These are phyloP conservation scores for Tenthredo livida DNA, from an alignment of 2,888 invertebrate species.

Conservation along the genomic window DNA sequence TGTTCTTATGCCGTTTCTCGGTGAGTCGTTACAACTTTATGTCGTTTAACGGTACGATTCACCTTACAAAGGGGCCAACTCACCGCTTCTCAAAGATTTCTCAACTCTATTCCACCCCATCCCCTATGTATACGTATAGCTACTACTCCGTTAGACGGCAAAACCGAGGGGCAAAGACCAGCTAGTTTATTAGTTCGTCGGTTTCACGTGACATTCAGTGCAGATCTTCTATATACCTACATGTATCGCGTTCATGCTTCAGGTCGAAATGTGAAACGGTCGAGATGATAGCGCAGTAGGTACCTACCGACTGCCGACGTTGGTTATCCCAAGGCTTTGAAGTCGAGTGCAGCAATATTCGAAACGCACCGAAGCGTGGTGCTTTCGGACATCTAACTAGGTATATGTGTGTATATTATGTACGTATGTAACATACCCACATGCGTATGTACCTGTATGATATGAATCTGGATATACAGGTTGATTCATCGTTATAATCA, in stretches of 20 bases:
- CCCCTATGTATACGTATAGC: neutral
- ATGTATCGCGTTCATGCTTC: conserved; percentile 28
- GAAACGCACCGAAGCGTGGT: conserved; percentile 46
- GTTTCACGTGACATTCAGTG: conserved; percentile 21
- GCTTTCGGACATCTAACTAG: conserved; percentile 31
- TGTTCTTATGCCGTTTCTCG: conserved; percentile 44
- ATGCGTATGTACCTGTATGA: too few relatives aligned
- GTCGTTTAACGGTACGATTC: conserved; percentile 48
- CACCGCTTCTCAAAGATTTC: conserved; percentile 22
- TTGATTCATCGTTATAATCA: neutral
- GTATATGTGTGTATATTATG: neutral
- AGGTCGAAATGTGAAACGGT: conserved; percentile 43
- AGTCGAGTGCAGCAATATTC: conserved; percentile 49
- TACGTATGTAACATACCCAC: too few relatives aligned
- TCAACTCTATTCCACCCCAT: neutral
- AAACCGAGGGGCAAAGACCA: conserved; percentile 7
- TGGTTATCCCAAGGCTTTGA: conserved; percentile 38
- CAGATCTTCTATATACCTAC: conserved; percentile 14
- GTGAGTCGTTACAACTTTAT: conserved; percentile 49
- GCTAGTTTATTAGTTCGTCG: conserved; percentile 48
- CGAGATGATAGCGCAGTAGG: conserved; percentile 38
- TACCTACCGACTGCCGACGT: neutral
- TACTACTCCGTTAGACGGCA: conserved; percentile 2
- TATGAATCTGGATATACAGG: conserved; percentile 29
- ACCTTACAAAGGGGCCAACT: neutral